Conservation (phyloP, 2,113 vertebrate genomes). For the Equus przewalskii region DNA sequence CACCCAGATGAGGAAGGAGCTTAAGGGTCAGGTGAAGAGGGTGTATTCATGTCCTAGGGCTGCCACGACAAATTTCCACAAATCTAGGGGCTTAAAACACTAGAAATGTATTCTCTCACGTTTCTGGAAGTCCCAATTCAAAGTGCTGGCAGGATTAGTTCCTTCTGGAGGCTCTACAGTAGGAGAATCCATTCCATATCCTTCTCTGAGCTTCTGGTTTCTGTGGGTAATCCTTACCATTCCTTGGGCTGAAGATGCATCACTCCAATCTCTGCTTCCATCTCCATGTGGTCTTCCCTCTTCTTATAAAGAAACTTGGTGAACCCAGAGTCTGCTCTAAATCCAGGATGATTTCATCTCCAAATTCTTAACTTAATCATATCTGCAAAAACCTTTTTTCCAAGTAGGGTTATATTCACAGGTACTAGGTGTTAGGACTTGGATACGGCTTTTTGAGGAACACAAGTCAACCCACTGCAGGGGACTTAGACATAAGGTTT, state of each 20-base stretch:
- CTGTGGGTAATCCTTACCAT: neutral
- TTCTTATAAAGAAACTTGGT: neutral
- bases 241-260: neutral
- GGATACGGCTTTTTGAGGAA: neutral
- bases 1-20: neutral
- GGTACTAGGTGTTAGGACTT: neutral
- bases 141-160: neutral
- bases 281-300: neutral
- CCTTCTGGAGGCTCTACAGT: neutral
- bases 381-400: neutral
- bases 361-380: neutral
- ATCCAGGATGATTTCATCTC: neutral
- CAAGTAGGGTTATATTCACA: neutral
- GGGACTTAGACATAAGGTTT: neutral
- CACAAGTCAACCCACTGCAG: neutral
- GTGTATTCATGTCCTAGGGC: neutral
- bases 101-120: neutral
- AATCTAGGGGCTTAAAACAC: neutral
- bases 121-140: neutral
- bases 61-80: neutral
- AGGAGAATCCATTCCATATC: neutral
- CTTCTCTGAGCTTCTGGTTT: neutral
- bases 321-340: neutral
- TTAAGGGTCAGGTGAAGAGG: neutral
- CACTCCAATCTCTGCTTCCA: neutral